Evolutionary conservation across 2,888 invertebrate genomes (phyloP).

Genomic region (Eupithecia pulchellata): DNA sequence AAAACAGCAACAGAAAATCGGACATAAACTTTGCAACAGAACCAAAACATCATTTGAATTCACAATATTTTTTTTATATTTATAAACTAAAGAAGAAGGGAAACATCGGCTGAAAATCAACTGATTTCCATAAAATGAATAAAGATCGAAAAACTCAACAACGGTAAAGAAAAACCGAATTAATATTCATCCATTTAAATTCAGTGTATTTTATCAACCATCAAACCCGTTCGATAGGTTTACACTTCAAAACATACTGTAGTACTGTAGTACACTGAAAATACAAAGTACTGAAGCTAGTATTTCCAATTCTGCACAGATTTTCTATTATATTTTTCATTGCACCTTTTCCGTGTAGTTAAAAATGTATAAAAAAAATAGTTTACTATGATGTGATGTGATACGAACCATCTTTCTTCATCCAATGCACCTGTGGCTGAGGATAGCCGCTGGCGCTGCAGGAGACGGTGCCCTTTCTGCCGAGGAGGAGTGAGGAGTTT

Average conservation of each 20-base stretch:
- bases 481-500: constrained; percentile 90
- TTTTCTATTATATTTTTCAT: neutral
- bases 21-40: neutral
- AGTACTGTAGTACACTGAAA: neutral
- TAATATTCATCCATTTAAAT: constrained; percentile 7
- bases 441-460: constrained; percentile 94
- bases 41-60: neutral
- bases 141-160: constrained; percentile 4
- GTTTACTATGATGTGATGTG: neutral
- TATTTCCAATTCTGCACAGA: neutral
- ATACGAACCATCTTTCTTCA: constrained; percentile 88
- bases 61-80: neutral
- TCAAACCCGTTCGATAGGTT: neutral
- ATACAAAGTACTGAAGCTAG: neutral
- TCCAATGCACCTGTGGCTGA: constrained; percentile 90
- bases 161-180: neutral
- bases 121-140: constrained; percentile 14
- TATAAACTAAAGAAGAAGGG: neutral
- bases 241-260: neutral
- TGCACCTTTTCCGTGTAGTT: neutral
- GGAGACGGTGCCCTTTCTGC: constrained; percentile 89
- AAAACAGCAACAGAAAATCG: neutral
- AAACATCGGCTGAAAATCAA: constrained; percentile 11
- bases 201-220: constrained; percentile 38
- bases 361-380: too few relatives aligned